Base-by-base conservation (phyloP, 2,797 vertebrate species). In the Leucoraja ocellata region DNA sequence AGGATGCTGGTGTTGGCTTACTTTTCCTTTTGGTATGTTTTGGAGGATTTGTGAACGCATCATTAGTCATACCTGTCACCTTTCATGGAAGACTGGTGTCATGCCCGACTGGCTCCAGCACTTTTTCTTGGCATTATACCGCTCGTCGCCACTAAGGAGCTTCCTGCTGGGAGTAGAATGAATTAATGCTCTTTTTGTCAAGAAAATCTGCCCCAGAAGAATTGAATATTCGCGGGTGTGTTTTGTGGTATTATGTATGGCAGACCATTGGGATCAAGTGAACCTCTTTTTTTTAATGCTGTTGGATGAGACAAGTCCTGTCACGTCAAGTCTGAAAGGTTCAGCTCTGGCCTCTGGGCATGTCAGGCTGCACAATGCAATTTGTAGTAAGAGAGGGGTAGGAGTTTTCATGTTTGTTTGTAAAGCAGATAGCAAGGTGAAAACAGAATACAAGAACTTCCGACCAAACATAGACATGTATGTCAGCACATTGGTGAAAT, bases 311-410 rank as follows among this genome's bases (percentile, higher is more conserved):
- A 73, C 36, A 65, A 74, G 93, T 93, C 46, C 80, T 79, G 68
- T 61, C 93, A 11, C 39, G 86, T 93, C 86, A 88, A 13, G 76
- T 36, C 73, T 79, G 90, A 63, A 93, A 91, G 93, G 63, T 61
- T 61, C 63, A 71, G 8, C n/a, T 77, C 28, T 39, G 58, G 80
- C 93, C 65, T 78, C 77, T 63, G 93, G 86, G 39, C 73, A 9
- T 79, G 84, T 88, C 65, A 39, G 88, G 83, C 28, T 61, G 25
- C 78, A 84, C 25, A 39, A 74, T 71, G 63, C 65, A 58, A 39
- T 76, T 92, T 92, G 90, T 58, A 16, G 10, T 11, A 0, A 25
- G 71, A 46, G 39, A 58, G 71, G 25, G 65, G 10, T 25, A 5
- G 39, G 90, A 58, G 23, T 39, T 54, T 32, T 86, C 63, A 78